A percentile compares a stretch with the other conserved stretches of the same genome.
These are phyloP conservation scores for Drosophila demipolita DNA, from an alignment of 2,888 invertebrate genomes.

Conservation along the genomic window DNA sequence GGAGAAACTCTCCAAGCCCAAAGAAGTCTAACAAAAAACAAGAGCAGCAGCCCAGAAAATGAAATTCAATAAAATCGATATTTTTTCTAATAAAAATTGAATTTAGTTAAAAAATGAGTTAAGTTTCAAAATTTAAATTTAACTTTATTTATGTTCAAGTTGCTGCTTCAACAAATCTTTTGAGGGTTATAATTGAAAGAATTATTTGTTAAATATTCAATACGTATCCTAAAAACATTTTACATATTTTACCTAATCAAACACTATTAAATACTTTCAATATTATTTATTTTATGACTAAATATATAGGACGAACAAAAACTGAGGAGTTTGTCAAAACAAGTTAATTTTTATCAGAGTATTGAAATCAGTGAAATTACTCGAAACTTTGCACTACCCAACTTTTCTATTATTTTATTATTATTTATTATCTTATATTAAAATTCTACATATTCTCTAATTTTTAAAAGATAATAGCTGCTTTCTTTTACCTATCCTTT, in stretches of 20 bases:
- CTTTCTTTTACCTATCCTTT: background rate
- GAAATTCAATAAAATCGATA: too few species aligned
- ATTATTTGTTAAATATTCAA: too few species aligned
- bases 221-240: too few species aligned
- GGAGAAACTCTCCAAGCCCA: constrained; percentile 50
- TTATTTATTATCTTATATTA: too few species aligned
- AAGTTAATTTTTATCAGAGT: background rate
- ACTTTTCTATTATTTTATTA: background rate
- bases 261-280: too few species aligned
- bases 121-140: background rate
- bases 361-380: background rate
- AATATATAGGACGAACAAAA: too few species aligned
- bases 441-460: background rate
- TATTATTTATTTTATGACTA: too few species aligned
- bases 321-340: background rate
- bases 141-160: background rate
- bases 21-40: background rate
- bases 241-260: too few species aligned
- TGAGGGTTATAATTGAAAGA: too few species aligned
- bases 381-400: background rate
- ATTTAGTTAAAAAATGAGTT: background rate
- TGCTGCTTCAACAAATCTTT: too few species aligned
- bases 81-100: background rate
- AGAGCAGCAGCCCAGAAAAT: too few species aligned
- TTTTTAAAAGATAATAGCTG: background rate